Conservation (phyloP, 1,140 invertebrate genomes). For the Dreissena rostriformis region DNA sequence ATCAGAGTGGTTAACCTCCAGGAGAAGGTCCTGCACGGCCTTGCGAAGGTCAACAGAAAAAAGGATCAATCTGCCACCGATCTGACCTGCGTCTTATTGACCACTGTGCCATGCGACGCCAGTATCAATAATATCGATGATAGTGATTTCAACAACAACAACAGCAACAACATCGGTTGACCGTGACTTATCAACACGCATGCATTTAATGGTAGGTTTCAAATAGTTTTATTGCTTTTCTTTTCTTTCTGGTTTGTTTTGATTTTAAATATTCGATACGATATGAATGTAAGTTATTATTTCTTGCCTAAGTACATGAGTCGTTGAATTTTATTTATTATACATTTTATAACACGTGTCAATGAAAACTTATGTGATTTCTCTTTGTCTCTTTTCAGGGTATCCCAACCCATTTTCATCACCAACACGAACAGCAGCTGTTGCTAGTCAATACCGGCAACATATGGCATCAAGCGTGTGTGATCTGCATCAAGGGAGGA, state of each 20-base stretch:
- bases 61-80: background rate
- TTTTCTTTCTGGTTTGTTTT: background rate
- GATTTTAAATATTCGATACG: background rate
- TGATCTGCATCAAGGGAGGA: too few species aligned
- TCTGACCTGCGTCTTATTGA: constrained; percentile 15
- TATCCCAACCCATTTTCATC: constrained; percentile 27
- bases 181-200: background rate
- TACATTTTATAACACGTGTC: background rate
- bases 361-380: background rate
- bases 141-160: constrained; percentile 9
- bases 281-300: background rate
- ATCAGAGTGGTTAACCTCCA: constrained; percentile 62
- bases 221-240: background rate
- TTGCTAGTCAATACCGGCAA: too few species aligned
- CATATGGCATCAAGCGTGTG: too few species aligned
- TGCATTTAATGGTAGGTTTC: background rate
- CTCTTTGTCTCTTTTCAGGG: constrained; percentile 26
- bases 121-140: background rate
- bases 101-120: background rate
- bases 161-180: constrained; percentile 32
- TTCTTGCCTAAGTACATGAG: background rate
- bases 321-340: background rate
- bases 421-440: background rate
- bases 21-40: background rate
- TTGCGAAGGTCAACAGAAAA: background rate